phyloP scores from a whole-genome alignment of 2,888 invertebrate genomes.

The Spodoptera exigua region DNA sequence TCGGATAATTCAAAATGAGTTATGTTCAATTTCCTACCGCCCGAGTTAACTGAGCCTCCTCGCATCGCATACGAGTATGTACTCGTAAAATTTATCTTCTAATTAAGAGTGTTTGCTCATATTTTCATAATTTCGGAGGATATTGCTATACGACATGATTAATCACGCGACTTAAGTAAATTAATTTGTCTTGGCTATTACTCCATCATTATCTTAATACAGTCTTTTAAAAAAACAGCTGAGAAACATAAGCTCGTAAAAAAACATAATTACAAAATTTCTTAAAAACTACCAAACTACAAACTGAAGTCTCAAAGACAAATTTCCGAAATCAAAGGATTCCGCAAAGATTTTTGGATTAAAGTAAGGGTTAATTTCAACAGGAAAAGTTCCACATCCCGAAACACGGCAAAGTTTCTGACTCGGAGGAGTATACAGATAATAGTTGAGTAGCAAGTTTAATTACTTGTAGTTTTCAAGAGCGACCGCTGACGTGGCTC shows the following conservation, averaged over 20 bases:
- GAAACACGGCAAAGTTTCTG: constrained; percentile 78
- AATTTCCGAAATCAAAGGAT: constrained; percentile 65
- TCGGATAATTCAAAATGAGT: constrained; percentile 63
- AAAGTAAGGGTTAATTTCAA: constrained; percentile 78
- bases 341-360: constrained; percentile 73
- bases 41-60: constrained; percentile 48
- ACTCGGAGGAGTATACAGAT: constrained; percentile 78
- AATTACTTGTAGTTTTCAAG: constrained; percentile 82
- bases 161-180: constrained; percentile 49
- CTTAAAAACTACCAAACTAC: constrained; percentile 43
- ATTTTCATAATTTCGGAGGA: constrained; percentile 63
- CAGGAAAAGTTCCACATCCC: constrained; percentile 78
- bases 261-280: constrained; percentile 31
- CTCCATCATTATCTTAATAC: constrained; percentile 6
- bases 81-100: constrained; percentile 61
- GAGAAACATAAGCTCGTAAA: constrained; percentile 6
- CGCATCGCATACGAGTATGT: constrained; percentile 51
- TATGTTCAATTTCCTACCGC: constrained; percentile 63
- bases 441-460: constrained; percentile 86
- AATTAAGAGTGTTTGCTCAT: constrained; percentile 63
- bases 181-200: constrained; percentile 42
- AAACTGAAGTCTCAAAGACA: constrained; percentile 46
- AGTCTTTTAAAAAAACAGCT: constrained; percentile 12
- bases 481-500: constrained; percentile 56
- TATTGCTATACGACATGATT: constrained; percentile 53